phyloP scores from a whole-genome alignment of 2,797 vertebrate genomes.

The Clamator glandarius region DNA sequence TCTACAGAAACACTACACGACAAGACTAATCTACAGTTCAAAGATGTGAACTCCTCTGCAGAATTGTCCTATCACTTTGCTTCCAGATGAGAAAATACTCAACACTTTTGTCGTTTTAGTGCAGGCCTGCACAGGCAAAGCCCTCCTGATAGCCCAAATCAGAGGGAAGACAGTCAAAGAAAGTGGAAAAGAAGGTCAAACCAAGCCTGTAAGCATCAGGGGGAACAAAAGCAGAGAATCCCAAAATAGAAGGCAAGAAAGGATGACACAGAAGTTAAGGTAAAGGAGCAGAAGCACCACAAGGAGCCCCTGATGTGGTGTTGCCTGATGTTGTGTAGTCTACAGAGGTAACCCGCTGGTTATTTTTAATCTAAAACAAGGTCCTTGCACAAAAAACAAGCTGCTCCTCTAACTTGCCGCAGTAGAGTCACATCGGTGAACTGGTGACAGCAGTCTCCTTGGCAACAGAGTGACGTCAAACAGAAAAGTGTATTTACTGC shows the following conservation, averaged over 20 bases:
- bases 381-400: constrained; percentile 52
- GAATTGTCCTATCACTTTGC: not conserved
- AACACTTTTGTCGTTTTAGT: not conserved
- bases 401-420: constrained; percentile 67
- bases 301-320: not conserved
- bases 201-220: not conserved
- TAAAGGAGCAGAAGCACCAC: not conserved
- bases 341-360: constrained; percentile 16
- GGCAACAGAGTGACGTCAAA: constrained; percentile 79
- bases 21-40: not conserved
- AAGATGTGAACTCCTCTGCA: not conserved
- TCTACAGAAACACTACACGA: not conserved
- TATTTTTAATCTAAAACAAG: constrained; percentile 60
- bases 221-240: not conserved
- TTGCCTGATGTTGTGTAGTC: not conserved
- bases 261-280: not conserved
- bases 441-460: constrained; percentile 76
- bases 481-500: constrained; percentile 61
- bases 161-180: not conserved
- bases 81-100: not conserved
- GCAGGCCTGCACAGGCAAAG: not conserved
- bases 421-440: constrained; percentile 68
- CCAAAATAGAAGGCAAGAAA: not conserved
- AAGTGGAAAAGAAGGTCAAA: not conserved
- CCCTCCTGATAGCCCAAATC: rapidly evolving